Conservation (phyloP, 1,140 invertebrate species). For the Tetramorium alpestre region DNA sequence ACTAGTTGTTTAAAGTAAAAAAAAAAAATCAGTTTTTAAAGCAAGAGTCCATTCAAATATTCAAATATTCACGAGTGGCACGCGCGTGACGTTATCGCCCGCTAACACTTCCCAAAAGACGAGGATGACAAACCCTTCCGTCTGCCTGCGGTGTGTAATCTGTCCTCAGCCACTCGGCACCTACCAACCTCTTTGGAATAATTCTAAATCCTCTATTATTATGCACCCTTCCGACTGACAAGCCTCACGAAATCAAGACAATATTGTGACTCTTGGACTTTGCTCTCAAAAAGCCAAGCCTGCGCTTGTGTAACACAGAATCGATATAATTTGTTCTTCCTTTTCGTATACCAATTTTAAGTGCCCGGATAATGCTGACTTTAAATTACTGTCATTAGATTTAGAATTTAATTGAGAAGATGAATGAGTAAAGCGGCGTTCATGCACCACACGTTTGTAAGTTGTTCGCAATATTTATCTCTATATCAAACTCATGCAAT, state of each 20-base stretch:
- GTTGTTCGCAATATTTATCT: neutral
- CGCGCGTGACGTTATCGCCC: constrained; percentile 76
- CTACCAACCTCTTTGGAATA: constrained; percentile 75
- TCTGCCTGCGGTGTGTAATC: constrained; percentile 84
- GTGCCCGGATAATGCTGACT: neutral
- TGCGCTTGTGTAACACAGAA: neutral
- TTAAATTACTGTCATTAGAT: neutral
- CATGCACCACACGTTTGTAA: constrained; percentile 2
- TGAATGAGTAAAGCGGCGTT: neutral
- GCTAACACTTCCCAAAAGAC: constrained; percentile 75
- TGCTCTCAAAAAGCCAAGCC: constrained; percentile 46
- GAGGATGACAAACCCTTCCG: constrained; percentile 77
- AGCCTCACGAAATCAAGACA: constrained; percentile 72
- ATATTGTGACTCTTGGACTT: constrained; percentile 73
- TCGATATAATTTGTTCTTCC: neutral
- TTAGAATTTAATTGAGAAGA: neutral
- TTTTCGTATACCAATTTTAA: neutral
- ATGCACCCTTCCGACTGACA: constrained; percentile 82
- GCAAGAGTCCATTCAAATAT: neutral
- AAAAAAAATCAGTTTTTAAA: neutral
- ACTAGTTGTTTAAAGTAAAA: neutral
- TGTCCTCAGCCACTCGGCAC: constrained; percentile 78
- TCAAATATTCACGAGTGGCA: constrained; percentile 52
- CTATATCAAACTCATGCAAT: constrained; percentile 1
- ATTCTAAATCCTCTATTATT: constrained; percentile 85